Evolutionary conservation across 2,113 vertebrate species (phyloP).

Genomic region (Oceanodroma tethys): DNA sequence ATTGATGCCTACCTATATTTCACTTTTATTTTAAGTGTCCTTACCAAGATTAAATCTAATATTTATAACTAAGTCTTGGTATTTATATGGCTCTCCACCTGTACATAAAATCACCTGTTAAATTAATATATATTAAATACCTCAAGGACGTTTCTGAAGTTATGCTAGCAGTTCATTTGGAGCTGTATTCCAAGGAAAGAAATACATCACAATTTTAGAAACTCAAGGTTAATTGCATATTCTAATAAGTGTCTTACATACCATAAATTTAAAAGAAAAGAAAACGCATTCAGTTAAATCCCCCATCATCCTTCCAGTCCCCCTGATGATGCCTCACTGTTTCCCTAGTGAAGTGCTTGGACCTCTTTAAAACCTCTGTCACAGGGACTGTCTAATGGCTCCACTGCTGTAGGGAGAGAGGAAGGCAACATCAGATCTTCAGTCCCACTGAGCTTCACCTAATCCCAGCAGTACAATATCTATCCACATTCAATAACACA

Average conservation of each 20-base stretch:
- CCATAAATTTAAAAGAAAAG: slow-evolving; percentile 25
- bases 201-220: slow-evolving; percentile 53
- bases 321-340: not conserved
- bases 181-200: slow-evolving; percentile 23
- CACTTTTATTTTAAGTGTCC: slow-evolving; percentile 52
- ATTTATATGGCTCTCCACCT: slow-evolving; percentile 33
- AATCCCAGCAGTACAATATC: not conserved
- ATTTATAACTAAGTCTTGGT: slow-evolving; percentile 47
- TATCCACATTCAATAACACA: not conserved
- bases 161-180: slow-evolving; percentile 13
- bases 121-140: slow-evolving; percentile 51
- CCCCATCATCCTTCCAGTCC: not conserved
- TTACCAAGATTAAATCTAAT: slow-evolving; percentile 45
- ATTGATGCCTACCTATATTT: slow-evolving; percentile 56
- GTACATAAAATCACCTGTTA: slow-evolving; percentile 51
- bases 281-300: not conserved
- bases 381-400: not conserved
- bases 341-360: not conserved
- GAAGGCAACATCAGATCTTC: not conserved
- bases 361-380: not conserved
- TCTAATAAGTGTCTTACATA: not conserved
- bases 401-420: not conserved
- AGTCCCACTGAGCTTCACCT: not conserved
- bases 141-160: slow-evolving; percentile 54
- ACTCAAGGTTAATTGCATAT: slow-evolving; percentile 59